Conservation (phyloP, 2,888 invertebrate species). For the Prenolepis imparis region DNA sequence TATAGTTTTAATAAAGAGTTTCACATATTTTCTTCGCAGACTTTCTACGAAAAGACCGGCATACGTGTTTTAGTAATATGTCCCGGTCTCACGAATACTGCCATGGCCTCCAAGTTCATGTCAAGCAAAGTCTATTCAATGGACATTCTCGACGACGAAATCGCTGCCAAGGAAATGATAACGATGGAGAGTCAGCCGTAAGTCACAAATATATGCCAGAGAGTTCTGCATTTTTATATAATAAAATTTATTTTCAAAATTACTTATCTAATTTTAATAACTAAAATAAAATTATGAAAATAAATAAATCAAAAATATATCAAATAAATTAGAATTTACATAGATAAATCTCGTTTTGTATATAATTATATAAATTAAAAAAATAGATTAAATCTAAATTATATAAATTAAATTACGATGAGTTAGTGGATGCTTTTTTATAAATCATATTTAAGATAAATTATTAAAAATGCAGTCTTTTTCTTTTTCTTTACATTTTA, state of each 20-base stretch:
- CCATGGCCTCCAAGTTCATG: slow-evolving; percentile 75
- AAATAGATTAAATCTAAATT: slow-evolving; percentile 6
- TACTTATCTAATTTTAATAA: slow-evolving; percentile 1
- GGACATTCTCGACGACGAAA: slow-evolving; percentile 75
- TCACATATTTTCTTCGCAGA: slow-evolving; percentile 52
- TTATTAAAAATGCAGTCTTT: not conserved
- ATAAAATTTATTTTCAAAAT: not conserved
- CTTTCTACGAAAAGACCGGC: slow-evolving; percentile 80
- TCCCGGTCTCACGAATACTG: slow-evolving; percentile 81
- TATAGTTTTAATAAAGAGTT: not conserved
- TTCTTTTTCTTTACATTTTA: not conserved
- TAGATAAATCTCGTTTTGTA: not conserved
- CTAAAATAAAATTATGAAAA: not conserved
- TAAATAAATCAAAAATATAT: not conserved
- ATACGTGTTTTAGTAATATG: slow-evolving; percentile 82
- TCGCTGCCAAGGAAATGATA: slow-evolving; percentile 66
- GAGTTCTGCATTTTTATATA: not conserved
- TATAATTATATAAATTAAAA: not conserved
- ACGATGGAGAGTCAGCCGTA: slow-evolving; percentile 79
- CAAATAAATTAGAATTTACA: not conserved
- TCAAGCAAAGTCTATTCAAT: slow-evolving; percentile 73
- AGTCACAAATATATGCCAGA: slow-evolving; percentile 50
- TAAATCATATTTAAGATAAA: not conserved
- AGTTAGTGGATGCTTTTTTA: not conserved
- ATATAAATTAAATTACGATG: not conserved